Evolutionary conservation across 1,140 invertebrate species (phyloP), one percentile per base, ranked within the genome.

Genomic region (Drosophila rufa): DNA sequence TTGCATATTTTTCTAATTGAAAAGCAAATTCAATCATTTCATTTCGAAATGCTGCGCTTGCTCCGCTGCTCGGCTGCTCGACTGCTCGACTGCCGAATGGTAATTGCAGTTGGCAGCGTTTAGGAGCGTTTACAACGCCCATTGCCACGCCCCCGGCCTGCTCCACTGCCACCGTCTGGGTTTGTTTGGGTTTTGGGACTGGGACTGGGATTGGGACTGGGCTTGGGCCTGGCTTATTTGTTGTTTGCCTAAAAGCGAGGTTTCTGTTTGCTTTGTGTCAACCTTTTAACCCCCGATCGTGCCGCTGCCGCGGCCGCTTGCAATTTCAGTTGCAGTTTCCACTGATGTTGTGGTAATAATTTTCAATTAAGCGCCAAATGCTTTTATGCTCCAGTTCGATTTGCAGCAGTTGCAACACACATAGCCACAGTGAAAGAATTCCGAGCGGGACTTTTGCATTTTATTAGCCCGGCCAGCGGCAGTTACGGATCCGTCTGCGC

Each of bases 251-350:
- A 71, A 73, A 73, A 61, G 75, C 76, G 17, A 43, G 61, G 9
- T 71, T 62, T 79, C 58, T 79, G 66, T 79, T 79, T 71, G 68
- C 53, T 73, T 79, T 79, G 66, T 78, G 75, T 78, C 76, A 79
- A 79, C 77, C 77, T 79, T 79, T 79, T 79, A 80, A 79, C 77
- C 77, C 38, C 53, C 75, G 76, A 79, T 79, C 76, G 76, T 79
- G 76, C 65, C 30, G 75, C 38, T 79, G 76, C 65, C 30, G 75
- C 38, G 27, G 50, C 45, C 40, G 46, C n/a, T 73, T 59, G 75
- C 75, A 60, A 66, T 59, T 17, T 36, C 40, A 42, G 48, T 46
- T 71, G 42, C 42, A 40, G 47, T 30, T 69, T 66, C 30, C 22
- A 15, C 15, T 62, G 59, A 47, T 60, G 67, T 79, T 79, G 58